Evolutionary conservation across 2,888 invertebrate species (phyloP), one percentile per base, ranked within the genome.

Genomic region (Arge pagana): DNA sequence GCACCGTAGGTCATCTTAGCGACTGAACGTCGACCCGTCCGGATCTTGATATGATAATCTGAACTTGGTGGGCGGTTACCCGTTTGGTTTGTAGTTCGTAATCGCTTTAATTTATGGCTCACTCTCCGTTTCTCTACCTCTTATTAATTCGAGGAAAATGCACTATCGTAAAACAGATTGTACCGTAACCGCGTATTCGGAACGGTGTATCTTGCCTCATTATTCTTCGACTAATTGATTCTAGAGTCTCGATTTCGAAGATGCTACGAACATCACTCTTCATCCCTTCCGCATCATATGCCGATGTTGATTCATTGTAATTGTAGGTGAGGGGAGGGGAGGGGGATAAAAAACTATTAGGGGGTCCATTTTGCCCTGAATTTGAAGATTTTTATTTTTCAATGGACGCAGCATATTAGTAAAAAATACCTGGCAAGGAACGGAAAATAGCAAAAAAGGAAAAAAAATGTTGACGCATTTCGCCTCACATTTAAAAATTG

Each of bases 31-130:
- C 42, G 30, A 23, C 37, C n/a, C 30, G 42, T 43, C 31, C 21
- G 16, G 45, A 45, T 45, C 45, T 45, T 45, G 45, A 45, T 45
- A 33, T 45, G 45, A 45, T 45, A 45, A 45, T 45, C 45, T 18
- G 13, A n/a, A 13, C 41, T 28, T 41, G 26, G 41, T 41, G 28
- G 41, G 28, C 41, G 41, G 24, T 16, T 41, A 28, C 24, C 24
- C 21, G 13, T n/a, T 30, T 28, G 4, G 26, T n/a, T 31, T 16
- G 13, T 11, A 19, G 18, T 42, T 30, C 30, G 3, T 31, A n/a
- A 30, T 41, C 28, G 26, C n/a, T 16, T 26, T 21, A 28, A 41
- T 41, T 41, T 28, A 41, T 26, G 10, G 16, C 41, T 28, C 16
- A 15, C 16, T 41, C n/a, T 40, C 13, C 11, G 11, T 33, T 7